Evolutionary conservation across 2,113 vertebrate genomes (phyloP), one percentile per base, ranked within the genome.

Genomic region (Paradoxurus hermaphroditus): DNA sequence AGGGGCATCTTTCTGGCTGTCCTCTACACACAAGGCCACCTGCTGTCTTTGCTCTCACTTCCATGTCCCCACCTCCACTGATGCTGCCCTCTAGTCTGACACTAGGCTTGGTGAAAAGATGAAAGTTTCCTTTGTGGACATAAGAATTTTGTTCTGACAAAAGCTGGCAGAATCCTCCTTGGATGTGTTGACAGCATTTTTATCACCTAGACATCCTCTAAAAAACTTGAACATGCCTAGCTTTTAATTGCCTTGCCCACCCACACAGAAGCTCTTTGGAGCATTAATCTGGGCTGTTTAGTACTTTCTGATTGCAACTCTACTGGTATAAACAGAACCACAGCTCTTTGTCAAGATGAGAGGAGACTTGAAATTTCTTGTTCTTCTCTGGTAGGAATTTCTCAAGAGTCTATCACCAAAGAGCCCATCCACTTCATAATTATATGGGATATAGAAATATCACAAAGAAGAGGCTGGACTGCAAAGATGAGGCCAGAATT

Each of bases 161-260:
- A 88, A 91, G 88, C 72, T 88, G 53, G 36, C 95, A 88, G 85
- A 68, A 21, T 85, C 41, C 51, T 86, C 36, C 59, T 77, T n/a
- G 56, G 86, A 91, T 63, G 95, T 94, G 94, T 59, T 73, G 77
- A 91, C 96, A 96, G 78, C 77, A 36, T 89, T 82, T 94, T 95
- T 36, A 75, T 92, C 96, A 78, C 94, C 94, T 91, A 88, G 92
- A 88, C 91, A 89, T 91, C 88, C 36, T 51, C 93, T 92, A 39
- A 89, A 68, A 94, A 91, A 94, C 92, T 95, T 62, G 70, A 90
- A 49, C 65, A n/a, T 31, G 94, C 92, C 97, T 97, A 56, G 92
- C 63, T 95, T 97, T 97, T 95, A 95, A 97, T 91, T 96, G 97
- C 88, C 34, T 97, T 88, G 77, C 95, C 70, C 85, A 78, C 95